phyloP scores from a whole-genome alignment of 2,888 invertebrate species.

The Stenurella melanura region DNA sequence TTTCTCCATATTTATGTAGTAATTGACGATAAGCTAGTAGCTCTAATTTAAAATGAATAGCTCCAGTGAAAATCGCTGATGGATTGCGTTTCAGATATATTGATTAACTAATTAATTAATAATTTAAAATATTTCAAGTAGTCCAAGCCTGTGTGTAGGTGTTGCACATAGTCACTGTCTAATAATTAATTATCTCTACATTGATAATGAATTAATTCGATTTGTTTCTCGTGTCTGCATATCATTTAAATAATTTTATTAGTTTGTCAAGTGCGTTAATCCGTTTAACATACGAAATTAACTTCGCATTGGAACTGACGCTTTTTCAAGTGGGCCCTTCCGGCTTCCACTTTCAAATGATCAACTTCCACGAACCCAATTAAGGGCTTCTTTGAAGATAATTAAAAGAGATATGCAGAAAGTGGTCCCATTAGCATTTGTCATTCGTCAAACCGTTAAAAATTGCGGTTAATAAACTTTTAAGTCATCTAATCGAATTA shows the following conservation, averaged over 20 bases:
- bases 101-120: no score
- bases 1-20: no score
- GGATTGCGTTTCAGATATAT: no score
- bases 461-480: constrained; percentile 19
- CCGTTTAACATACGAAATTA: constrained; percentile 15
- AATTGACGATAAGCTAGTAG: no score
- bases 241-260: constrained; percentile 6
- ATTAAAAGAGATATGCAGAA: constrained; percentile 31
- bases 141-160: background rate
- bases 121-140: background rate
- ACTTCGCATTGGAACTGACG: constrained; percentile 23
- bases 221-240: constrained; percentile 13
- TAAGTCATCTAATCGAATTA: background rate
- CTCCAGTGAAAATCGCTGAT: no score
- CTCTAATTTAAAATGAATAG: no score
- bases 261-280: constrained; percentile 23
- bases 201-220: background rate
- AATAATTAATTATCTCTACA: background rate
- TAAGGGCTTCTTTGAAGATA: constrained; percentile 24
- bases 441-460: constrained; percentile 8
- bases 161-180: background rate
- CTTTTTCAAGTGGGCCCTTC: constrained; percentile 20
- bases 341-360: constrained; percentile 21
- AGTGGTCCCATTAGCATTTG: constrained; percentile 31
- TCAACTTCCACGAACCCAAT: constrained; percentile 31